Conservation (phyloP, 92 coral and sea anemone species). For the Epizoanthus illoricatus region DNA sequence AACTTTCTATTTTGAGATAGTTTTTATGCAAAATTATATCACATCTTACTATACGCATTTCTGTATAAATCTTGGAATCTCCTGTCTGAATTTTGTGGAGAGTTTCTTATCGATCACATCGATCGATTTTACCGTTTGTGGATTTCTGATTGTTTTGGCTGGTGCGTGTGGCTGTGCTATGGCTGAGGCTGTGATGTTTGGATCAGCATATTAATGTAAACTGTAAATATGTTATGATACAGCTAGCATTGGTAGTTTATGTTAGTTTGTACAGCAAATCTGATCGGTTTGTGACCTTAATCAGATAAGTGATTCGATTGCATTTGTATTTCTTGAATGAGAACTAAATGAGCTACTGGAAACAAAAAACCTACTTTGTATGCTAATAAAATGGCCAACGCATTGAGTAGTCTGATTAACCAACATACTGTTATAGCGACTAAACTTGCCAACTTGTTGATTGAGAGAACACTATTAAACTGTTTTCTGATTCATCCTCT, state of each 20-base stretch:
- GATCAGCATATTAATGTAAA: not conserved
- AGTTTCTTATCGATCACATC: not conserved
- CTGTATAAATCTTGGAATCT: not conserved
- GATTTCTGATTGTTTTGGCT: not conserved
- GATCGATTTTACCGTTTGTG: not conserved
- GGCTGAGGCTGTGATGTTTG: not conserved
- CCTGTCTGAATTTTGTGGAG: not conserved
- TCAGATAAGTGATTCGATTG: too few species aligned
- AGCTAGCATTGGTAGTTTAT: not conserved
- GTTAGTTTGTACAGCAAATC: not conserved
- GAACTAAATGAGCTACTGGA: too few species aligned
- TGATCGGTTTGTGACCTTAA: not conserved
- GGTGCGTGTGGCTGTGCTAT: not conserved
- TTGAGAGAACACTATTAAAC: too few species aligned
- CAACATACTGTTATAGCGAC: not conserved
- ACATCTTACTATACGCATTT: not conserved
- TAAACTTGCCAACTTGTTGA: too few species aligned
- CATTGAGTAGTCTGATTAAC: not conserved
- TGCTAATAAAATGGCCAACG: not conserved
- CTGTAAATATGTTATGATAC: not conserved
- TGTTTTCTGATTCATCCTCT: too few species aligned
- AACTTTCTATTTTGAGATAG: not conserved
- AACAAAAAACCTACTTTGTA: not conserved
- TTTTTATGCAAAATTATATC: not conserved
- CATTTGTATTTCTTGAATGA: too few species aligned